Evolutionary conservation across 2,888 invertebrate genomes (phyloP).

Genomic region (Andrena trimmerana): DNA sequence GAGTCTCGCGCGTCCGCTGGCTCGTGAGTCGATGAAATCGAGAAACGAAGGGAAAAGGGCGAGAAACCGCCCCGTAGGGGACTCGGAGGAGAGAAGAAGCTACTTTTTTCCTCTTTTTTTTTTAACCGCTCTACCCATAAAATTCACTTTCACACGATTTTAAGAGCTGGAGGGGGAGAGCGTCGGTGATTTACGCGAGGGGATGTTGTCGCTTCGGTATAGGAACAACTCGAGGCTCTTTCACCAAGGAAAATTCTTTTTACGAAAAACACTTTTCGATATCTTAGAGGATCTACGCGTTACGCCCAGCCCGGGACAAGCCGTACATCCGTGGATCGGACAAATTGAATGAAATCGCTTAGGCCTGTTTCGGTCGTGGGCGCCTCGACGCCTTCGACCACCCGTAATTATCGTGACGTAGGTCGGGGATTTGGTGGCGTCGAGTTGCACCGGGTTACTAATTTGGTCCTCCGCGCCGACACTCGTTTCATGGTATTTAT

Average conservation of each 20-base stretch:
- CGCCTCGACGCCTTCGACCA: conserved; percentile 52
- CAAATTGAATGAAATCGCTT: conserved; percentile 70
- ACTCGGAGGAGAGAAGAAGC: neutral
- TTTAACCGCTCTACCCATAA: neutral
- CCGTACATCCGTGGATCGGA: conserved; percentile 43
- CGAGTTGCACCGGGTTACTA: conserved; percentile 40
- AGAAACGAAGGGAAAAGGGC: neutral
- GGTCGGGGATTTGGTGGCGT: conserved; percentile 64
- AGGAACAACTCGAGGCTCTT: neutral
- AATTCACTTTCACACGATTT: conserved; percentile 14
- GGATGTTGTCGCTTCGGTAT: conserved; percentile 8
- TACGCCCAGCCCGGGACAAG: conserved; percentile 16
- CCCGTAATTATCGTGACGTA: conserved; percentile 71
- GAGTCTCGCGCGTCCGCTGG: neutral
- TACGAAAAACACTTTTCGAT: neutral
- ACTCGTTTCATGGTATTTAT: conserved; percentile 25
- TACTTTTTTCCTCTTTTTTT: neutral
- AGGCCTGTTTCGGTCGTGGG: conserved; percentile 56
- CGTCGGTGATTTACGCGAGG: conserved; percentile 43
- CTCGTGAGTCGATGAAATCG: conserved; percentile 15
- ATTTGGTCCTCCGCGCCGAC: conserved; percentile 51
- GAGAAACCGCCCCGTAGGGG: neutral
- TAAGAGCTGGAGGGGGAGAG: neutral
- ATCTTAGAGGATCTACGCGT: conserved; percentile 35
- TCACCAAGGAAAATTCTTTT: neutral